These are phyloP conservation scores for Acanthochromis polyacanthus DNA, from an alignment of 2,113 vertebrate species.

Conservation along the genomic window DNA sequence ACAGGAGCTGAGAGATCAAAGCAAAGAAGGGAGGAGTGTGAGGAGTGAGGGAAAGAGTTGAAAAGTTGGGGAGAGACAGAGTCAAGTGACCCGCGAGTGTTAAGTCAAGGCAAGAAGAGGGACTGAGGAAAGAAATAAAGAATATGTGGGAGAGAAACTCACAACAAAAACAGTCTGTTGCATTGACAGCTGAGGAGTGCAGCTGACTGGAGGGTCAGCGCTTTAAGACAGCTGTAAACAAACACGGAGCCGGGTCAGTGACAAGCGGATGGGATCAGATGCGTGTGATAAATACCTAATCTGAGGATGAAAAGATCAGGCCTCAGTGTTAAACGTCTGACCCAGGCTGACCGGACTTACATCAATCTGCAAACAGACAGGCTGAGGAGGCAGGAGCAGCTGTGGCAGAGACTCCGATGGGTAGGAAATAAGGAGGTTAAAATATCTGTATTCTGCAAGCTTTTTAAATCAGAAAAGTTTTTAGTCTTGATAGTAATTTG, in stretches of 20 bases:
- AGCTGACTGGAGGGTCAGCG: slow-evolving; percentile 53
- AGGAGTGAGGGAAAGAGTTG: neutral
- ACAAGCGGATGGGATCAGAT: slow-evolving; percentile 63
- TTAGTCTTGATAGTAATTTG: neutral
- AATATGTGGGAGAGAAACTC: neutral
- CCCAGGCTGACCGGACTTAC: slow-evolving; percentile 20
- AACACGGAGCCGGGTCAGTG: slow-evolving; percentile 54
- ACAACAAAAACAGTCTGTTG: neutral
- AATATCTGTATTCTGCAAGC: neutral
- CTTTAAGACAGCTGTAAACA: slow-evolving; percentile 69
- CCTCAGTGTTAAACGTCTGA: slow-evolving; percentile 50
- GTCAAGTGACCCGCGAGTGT: neutral
- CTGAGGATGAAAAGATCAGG: slow-evolving; percentile 54
- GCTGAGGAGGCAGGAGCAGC: neutral
- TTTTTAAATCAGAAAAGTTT: neutral
- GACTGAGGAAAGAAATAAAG: neutral
- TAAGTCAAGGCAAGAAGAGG: neutral
- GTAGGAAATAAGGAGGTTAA: neutral
- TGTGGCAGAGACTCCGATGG: neutral
- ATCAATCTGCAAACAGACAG: slow-evolving; percentile 29
- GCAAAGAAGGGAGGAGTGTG: neutral
- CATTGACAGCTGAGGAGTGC: slow-evolving; percentile 46
- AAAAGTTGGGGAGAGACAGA: neutral
- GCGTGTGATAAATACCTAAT: slow-evolving; percentile 66
- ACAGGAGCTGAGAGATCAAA: slow-evolving; percentile 5